Conservation (phyloP, 64 coral and sea anemone species). For the Montipora efflorescens region DNA sequence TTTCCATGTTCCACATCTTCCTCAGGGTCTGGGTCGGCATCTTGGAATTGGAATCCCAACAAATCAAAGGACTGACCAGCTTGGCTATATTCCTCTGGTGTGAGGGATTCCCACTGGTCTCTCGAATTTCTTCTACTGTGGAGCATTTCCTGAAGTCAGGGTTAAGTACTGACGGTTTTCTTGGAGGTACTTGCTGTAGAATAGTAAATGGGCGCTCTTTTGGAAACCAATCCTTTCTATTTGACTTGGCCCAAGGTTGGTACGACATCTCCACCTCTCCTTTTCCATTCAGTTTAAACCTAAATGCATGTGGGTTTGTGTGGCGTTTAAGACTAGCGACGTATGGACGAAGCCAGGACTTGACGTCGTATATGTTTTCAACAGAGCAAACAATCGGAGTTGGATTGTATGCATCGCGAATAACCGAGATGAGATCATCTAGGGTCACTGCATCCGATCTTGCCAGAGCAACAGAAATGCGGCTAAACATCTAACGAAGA, state of each 20-base stretch:
- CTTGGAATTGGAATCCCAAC: neutral
- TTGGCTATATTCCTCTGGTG: neutral
- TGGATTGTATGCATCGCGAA: constrained; percentile 7
- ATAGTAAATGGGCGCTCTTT: neutral
- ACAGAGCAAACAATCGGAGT: neutral
- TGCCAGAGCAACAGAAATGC: neutral
- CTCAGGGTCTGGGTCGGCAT: neutral
- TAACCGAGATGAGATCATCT: neutral
- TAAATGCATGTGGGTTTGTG: constrained; percentile 31
- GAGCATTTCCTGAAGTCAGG: constrained; percentile 49
- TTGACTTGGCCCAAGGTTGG: neutral
- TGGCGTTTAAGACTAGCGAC: neutral
- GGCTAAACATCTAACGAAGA: constrained; percentile 46
- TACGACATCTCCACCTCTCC: constrained; percentile 40
- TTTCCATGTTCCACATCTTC: neutral
- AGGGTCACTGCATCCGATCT: constrained; percentile 5
- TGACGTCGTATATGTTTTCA: neutral
- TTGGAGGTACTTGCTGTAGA: neutral
- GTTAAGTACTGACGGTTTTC: neutral
- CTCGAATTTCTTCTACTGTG: neutral
- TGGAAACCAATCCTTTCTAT: neutral
- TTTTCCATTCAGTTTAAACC: constrained; percentile 16
- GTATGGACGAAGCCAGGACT: constrained; percentile 27
- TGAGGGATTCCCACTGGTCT: neutral
- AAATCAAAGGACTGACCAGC: neutral